Conservation (phyloP, 1,140 invertebrate species). For the Radopholus similis region DNA sequence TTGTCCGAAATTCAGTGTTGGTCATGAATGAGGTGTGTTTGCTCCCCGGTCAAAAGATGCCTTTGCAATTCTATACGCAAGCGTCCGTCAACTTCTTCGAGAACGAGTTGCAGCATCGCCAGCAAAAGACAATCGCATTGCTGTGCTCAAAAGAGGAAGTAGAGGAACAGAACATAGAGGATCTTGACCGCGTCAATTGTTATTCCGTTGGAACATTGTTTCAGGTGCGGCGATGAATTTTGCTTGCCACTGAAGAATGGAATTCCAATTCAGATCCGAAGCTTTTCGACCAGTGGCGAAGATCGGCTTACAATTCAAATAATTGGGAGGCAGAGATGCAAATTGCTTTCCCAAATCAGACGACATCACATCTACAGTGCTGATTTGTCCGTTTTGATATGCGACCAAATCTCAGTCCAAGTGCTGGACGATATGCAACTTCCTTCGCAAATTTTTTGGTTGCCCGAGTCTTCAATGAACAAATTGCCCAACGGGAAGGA, state of each 20-base stretch:
- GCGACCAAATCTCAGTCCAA: background rate
- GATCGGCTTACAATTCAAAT: conserved; percentile 19
- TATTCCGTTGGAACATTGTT: conserved; percentile 9
- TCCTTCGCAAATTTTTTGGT: background rate
- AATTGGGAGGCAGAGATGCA: conserved; percentile 13
- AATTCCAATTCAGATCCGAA: conserved; percentile 11
- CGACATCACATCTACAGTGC: conserved; percentile 9
- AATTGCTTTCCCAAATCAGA: background rate
- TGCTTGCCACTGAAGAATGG: background rate
- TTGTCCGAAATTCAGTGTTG: background rate
- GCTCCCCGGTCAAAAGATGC: conserved; percentile 5
- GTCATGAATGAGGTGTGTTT: conserved; percentile 8
- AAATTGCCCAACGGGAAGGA: conserved; percentile 7
- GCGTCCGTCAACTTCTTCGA: background rate
- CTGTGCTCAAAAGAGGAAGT: background rate
- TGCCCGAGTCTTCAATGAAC: conserved; percentile 16
- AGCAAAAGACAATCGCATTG: conserved; percentile 1
- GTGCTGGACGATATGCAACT: conserved; percentile 2
- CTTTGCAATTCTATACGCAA: background rate
- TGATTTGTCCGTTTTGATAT: conserved; percentile 6
- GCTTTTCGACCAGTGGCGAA: background rate
- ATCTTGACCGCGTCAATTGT: background rate
- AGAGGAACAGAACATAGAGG: background rate
- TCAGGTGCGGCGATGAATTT: conserved; percentile 9
- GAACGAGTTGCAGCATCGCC: background rate